Percentiles rank a stretch among this genome's conserved stretches.
Evolutionary conservation across 2,888 invertebrate species (phyloP).

Genomic region (Eristalis arbustorum): DNA sequence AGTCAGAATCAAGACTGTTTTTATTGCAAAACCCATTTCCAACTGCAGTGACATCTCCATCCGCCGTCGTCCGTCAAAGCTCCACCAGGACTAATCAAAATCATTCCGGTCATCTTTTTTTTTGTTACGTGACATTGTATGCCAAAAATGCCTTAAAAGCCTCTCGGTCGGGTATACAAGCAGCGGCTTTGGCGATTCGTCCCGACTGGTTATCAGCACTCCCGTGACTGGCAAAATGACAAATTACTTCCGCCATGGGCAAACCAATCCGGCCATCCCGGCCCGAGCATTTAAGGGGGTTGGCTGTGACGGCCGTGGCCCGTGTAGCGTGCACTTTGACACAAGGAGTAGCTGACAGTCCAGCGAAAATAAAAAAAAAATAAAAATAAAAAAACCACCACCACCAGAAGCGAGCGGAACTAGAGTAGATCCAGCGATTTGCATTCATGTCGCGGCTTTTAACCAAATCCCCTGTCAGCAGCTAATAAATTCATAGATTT

Average conservation of each 20-base stretch:
- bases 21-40: not conserved
- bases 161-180: slow-evolving; percentile 38
- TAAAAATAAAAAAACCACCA: not conserved
- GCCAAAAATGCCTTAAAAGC: slow-evolving; percentile 51
- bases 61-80: not conserved
- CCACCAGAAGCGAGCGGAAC: not conserved
- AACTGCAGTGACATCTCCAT: not conserved
- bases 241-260: slow-evolving; percentile 62
- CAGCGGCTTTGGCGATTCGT: slow-evolving; percentile 27
- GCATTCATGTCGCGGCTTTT: slow-evolving; percentile 66
- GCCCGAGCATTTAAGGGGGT: not conserved
- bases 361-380: slow-evolving; percentile 15
- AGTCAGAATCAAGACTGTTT: not conserved
- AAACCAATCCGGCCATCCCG: slow-evolving; percentile 42
- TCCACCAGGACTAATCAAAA: slow-evolving; percentile 24
- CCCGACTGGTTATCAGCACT: slow-evolving; percentile 42
- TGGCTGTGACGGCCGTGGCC: not conserved
- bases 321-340: slow-evolving; percentile 22
- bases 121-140: slow-evolving; percentile 26
- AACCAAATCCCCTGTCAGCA: slow-evolving; percentile 66
- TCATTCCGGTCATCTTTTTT: too few relatives aligned
- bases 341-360: slow-evolving; percentile 30
- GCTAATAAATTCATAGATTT: slow-evolving; percentile 68
- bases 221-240: slow-evolving; percentile 62
- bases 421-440: slow-evolving; percentile 46